These are phyloP conservation scores for Podarcis raffonei DNA, from an alignment of 2,113 vertebrate species.

Conservation along the genomic window DNA sequence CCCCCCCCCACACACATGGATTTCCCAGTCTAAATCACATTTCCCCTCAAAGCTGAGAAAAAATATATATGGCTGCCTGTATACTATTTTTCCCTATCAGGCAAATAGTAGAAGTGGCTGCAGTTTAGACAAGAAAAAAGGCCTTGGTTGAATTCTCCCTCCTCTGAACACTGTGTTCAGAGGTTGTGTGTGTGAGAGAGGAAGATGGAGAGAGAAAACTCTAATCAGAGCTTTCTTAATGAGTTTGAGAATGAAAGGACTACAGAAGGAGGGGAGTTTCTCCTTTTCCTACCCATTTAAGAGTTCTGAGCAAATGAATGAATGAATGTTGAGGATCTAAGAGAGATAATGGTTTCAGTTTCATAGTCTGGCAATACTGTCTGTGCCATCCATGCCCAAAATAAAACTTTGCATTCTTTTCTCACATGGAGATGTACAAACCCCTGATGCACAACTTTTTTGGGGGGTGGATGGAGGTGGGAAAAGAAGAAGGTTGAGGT, in stretches of 20 bases:
- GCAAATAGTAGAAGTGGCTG: no score
- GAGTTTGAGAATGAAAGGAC: no score
- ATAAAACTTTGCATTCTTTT: neutral
- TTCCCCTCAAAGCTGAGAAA: neutral
- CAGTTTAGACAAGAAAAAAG: neutral
- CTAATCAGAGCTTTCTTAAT: no score
- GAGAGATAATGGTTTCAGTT: neutral
- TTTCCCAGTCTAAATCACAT: neutral
- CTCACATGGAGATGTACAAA: neutral
- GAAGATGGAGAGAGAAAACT: no score
- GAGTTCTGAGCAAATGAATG: neutral
- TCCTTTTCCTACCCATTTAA: neutral
- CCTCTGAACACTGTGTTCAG: no score
- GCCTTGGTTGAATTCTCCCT: no score
- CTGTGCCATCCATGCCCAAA: neutral
- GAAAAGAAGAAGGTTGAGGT: no score
- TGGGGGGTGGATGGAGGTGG: no score
- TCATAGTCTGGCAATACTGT: neutral
- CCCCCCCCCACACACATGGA: no score
- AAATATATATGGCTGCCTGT: neutral
- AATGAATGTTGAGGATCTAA: neutral
- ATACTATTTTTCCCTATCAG: no score
- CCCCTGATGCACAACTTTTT: neutral
- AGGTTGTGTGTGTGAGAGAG: no score
- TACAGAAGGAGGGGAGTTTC: neutral